Base-by-base conservation (phyloP, 2,797 vertebrate genomes). In the Eulemur coronatus region DNA sequence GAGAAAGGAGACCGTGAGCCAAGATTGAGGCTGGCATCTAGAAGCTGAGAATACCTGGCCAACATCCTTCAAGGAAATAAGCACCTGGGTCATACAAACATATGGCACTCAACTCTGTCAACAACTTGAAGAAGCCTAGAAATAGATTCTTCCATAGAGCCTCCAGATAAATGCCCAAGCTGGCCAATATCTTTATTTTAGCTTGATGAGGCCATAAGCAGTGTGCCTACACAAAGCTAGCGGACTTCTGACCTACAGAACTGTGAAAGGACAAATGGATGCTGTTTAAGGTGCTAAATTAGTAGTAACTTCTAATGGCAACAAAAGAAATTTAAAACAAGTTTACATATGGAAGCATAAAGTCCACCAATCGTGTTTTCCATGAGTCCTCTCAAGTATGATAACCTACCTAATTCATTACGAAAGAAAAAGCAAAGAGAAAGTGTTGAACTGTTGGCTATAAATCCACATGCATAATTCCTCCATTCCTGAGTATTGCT, bases 51-150 rank as follows among this genome's bases (percentile, higher is more conserved):
- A 10, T 3, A 43, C 0, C 4, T 92, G 14, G 14, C 22, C 24
- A 78, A 10, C 2, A 28, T 43, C 9, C 12, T 28, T 8, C 30
- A 50, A 95, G 24, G 11, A 50, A 43, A 55, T 18, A 9, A 35
- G 1, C 5, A 61, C 24, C 12, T 57, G 20, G 1, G 2, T 24
- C 28, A 0, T 13, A 65, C 0, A 72, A 15, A 12, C 1, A 38
- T 50, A 35, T 78, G n/a, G 9, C 89, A 35, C 5, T 50, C 35
- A 72, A 52, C 22, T 86, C 22, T 55, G 22, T 46, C 13, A 72
- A 33, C 46, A 63, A 50, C 2, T 1, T 30, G 5, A 65, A 17
- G 33, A 50, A 22, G 2, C 3, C 33, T 33, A 7, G 12, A 81
- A 48, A n/a, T 46, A 8, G 7, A 63, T n/a, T 89, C 20, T 52